Conservation (phyloP, 2,888 invertebrate species). For the Leucophora obtusa region DNA sequence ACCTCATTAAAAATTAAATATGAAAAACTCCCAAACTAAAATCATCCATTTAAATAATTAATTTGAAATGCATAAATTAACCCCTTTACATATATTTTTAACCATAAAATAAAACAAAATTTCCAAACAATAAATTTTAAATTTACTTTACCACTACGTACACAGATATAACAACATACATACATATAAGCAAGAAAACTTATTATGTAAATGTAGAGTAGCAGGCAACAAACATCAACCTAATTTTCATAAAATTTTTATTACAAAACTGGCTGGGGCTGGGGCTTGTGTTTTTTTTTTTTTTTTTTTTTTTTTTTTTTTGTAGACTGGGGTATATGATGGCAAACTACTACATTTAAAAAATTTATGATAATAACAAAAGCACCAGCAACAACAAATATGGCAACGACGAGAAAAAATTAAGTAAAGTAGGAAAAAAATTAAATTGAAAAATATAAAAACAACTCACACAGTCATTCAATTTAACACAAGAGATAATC, state of each 20-base stretch:
- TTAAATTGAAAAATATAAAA: constrained; percentile 12
- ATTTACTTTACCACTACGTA: constrained; percentile 2
- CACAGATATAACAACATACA: neutral
- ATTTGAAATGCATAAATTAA: constrained; percentile 47
- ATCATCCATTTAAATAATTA: constrained; percentile 53
- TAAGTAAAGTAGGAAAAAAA: constrained; percentile 4
- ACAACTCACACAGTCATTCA: constrained; percentile 54
- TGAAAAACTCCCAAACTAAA: constrained; percentile 34
- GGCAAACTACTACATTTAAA: constrained; percentile 32
- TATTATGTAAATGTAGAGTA: constrained; percentile 15
- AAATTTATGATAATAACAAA: constrained; percentile 24
- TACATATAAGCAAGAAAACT: neutral
- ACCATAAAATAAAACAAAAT: neutral
- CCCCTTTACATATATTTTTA: neutral
- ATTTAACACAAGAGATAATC: constrained; percentile 62
- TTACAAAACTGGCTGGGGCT: constrained; percentile 7
- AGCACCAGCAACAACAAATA: constrained; percentile 20
- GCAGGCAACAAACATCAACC: constrained; percentile 49
- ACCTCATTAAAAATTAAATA: constrained; percentile 5
- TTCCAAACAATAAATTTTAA: constrained; percentile 38
- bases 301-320: neutral
- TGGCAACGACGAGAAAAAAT: constrained; percentile 12
- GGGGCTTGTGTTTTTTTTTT: no score
- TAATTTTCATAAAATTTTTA: constrained; percentile 57
- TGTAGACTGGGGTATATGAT: neutral